Percentiles rank a stretch among this genome's conserved stretches.
phyloP scores from a whole-genome alignment of 2,888 invertebrate species.

The Caenorhabditis virilis region DNA sequence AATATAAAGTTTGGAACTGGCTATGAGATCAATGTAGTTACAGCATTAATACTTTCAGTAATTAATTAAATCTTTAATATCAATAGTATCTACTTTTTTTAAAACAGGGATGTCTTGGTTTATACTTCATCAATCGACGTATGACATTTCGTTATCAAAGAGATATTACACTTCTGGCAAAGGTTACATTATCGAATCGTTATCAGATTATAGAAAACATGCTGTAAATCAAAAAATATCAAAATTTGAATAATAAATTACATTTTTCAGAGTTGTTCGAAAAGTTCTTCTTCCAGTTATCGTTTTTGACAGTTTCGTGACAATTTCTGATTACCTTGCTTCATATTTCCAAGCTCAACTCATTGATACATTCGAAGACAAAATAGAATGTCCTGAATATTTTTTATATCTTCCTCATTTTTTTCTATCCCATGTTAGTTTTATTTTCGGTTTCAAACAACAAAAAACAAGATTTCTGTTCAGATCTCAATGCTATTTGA shows the following conservation, averaged over 20 bases:
- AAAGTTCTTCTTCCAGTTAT: conserved; percentile 29
- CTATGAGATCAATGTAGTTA: not conserved
- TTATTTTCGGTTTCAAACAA: too few relatives aligned
- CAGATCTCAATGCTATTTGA: too few relatives aligned
- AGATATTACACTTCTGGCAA: conserved; percentile 16
- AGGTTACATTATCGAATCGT: conserved; percentile 14
- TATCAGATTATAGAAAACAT: conserved; percentile 32
- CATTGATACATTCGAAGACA: too few relatives aligned
- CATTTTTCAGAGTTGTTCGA: conserved; percentile 20
- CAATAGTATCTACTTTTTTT: too few relatives aligned
- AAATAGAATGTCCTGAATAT: too few relatives aligned
- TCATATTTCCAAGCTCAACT: too few relatives aligned
- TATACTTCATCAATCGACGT: conserved; percentile 25
- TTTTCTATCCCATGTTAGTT: too few relatives aligned
- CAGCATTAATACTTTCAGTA: not conserved
- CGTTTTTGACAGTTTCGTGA: conserved; percentile 16
- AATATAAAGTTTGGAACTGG: not conserved
- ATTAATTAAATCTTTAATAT: too few relatives aligned
- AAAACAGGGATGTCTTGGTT: conserved; percentile 6
- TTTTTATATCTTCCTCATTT: too few relatives aligned
- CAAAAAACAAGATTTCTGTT: too few relatives aligned
- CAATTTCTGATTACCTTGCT: conserved; percentile 11
- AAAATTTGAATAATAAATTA: not conserved
- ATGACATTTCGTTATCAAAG: conserved; percentile 14
- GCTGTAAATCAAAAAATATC: conserved; percentile 8